phyloP scores from a whole-genome alignment of 2,113 vertebrate genomes.

The Beaufortia kweichowensis region DNA sequence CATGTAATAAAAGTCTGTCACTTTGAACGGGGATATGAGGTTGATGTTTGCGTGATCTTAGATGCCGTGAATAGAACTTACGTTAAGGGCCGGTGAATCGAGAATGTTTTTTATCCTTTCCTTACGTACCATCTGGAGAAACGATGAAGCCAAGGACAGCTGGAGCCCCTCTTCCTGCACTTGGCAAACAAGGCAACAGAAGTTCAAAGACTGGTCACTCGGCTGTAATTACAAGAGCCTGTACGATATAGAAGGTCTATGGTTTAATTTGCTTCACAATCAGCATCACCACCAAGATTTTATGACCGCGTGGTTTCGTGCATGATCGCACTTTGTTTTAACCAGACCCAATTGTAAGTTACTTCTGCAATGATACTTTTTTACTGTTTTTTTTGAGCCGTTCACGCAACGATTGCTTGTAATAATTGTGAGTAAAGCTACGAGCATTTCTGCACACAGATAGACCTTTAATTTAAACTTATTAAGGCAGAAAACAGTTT shows the following conservation, averaged over 20 bases:
- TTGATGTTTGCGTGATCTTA: not conserved
- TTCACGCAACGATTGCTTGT: not conserved
- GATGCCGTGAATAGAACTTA: slow-evolving; percentile 25
- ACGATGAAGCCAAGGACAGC: slow-evolving; percentile 51
- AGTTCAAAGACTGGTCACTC: slow-evolving; percentile 55
- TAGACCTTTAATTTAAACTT: too few relatives aligned
- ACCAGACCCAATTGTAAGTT: not conserved
- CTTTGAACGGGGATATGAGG: slow-evolving; percentile 10
- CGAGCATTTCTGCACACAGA: not conserved
- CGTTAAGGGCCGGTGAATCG: slow-evolving; percentile 29
- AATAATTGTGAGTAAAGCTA: not conserved
- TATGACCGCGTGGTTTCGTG: slow-evolving; percentile 38
- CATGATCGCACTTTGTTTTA: slow-evolving; percentile 28
- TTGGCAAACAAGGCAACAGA: slow-evolving; percentile 30
- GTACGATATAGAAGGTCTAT: slow-evolving; percentile 15
- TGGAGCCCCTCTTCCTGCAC: slow-evolving; percentile 34
- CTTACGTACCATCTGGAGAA: slow-evolving; percentile 54
- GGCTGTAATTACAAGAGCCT: slow-evolving; percentile 50
- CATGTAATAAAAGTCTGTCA: not conserved
- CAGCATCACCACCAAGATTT: slow-evolving; percentile 21
- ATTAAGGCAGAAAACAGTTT: too few relatives aligned
- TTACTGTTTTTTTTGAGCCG: not conserved
- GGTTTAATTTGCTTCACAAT: slow-evolving; percentile 37
- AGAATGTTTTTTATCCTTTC: slow-evolving; percentile 21
- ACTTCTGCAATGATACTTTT: slow-evolving; percentile 4